Conservation (phyloP, 2,797 vertebrate genomes). For the Coccyzus lansbergi region DNA sequence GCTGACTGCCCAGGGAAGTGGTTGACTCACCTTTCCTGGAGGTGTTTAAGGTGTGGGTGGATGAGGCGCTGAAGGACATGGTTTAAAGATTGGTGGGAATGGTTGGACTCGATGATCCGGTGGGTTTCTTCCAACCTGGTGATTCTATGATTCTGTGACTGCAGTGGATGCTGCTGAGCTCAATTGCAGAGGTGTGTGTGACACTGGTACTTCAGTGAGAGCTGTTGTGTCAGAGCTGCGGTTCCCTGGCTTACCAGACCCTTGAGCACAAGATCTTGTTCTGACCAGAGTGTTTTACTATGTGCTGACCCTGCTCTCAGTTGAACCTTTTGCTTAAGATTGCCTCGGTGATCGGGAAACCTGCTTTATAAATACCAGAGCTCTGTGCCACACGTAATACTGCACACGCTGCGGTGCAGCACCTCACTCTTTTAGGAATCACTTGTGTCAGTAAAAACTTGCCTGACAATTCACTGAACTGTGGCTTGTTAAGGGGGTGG, state of each 20-base stretch:
- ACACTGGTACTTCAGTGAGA: not conserved
- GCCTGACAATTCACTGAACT: not conserved
- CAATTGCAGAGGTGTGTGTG: not conserved
- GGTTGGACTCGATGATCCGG: no score
- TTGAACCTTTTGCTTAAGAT: not conserved
- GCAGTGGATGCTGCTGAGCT: not conserved
- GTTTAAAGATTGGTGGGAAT: no score
- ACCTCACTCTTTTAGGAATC: not conserved
- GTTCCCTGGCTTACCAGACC: not conserved
- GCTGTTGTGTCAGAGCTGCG: not conserved
- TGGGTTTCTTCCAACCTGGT: no score
- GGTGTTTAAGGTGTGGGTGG: no score
- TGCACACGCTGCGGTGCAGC: not conserved
- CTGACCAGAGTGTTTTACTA: not conserved
- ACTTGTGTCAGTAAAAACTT: not conserved
- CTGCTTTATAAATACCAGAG: not conserved
- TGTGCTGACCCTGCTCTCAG: conserved; percentile 15
- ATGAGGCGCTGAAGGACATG: no score
- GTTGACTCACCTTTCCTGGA: no score
- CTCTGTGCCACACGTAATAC: not conserved
- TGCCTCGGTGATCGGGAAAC: not conserved
- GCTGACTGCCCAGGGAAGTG: no score
- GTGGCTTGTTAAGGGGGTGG: conserved; percentile 8
- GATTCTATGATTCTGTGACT: no score
- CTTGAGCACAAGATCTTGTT: not conserved